phyloP scores from a whole-genome alignment of 1,140 invertebrate species.

The Bombus haemorrhoidalis region DNA sequence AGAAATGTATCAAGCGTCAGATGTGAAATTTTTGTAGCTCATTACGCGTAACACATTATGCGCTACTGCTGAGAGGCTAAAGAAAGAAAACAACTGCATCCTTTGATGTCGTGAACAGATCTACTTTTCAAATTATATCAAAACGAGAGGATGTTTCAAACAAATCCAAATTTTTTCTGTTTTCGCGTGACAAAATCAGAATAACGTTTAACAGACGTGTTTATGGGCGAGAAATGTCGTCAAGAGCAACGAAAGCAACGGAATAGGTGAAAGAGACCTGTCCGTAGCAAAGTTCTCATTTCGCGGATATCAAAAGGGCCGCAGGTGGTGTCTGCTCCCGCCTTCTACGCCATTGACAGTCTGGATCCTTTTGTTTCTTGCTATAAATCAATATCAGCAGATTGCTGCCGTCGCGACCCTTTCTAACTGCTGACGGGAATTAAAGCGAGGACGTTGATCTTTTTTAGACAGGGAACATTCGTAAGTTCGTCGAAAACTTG shows the following conservation, averaged over 20 bases:
- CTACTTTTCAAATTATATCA: slow-evolving; percentile 28
- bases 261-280: slow-evolving; percentile 17
- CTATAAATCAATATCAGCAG: slow-evolving; percentile 55
- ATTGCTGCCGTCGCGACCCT: slow-evolving; percentile 40
- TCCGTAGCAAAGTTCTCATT: slow-evolving; percentile 52
- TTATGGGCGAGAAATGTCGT: slow-evolving; percentile 2
- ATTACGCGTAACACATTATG: background rate
- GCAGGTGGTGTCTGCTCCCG: slow-evolving; percentile 40
- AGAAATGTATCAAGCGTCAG: slow-evolving; percentile 11
- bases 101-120: background rate
- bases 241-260: background rate
- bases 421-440: background rate
- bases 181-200: slow-evolving; percentile 32
- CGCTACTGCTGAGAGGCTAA: background rate
- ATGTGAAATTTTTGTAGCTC: slow-evolving; percentile 25
- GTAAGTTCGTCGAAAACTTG: background rate
- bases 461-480: background rate
- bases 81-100: slow-evolving; percentile 10
- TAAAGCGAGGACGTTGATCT: slow-evolving; percentile 22
- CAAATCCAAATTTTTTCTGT: background rate
- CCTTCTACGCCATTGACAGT: slow-evolving; percentile 38
- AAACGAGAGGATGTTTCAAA: background rate
- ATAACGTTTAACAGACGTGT: slow-evolving; percentile 30
- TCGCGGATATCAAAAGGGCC: slow-evolving; percentile 50
- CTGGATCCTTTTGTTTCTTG: slow-evolving; percentile 51